Percentiles rank a stretch among this genome's conserved stretches.
Conservation (phyloP, 2,113 vertebrate genomes). For the Catharus fuscescens region DNA sequence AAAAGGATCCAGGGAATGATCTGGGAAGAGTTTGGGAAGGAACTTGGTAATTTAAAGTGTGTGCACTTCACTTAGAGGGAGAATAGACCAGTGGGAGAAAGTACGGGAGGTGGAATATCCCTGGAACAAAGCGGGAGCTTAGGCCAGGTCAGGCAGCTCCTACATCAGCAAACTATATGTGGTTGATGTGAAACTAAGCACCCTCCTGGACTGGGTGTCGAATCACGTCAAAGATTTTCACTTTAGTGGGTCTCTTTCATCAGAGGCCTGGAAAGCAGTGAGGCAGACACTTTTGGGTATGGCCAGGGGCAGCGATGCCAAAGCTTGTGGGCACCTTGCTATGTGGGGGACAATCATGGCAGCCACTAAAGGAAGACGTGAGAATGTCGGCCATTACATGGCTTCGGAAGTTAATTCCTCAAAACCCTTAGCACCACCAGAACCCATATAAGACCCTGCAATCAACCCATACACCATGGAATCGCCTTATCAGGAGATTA, state of each 20-base stretch:
- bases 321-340: too few species aligned
- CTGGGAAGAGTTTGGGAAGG: background rate
- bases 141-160: background rate
- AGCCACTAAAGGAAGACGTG: too few species aligned
- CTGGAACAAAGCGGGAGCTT: background rate
- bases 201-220: background rate
- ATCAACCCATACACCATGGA: background rate
- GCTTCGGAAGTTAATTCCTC: background rate
- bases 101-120: background rate
- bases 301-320: too few species aligned
- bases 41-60: background rate
- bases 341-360: too few species aligned
- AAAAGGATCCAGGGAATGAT: background rate
- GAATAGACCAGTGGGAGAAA: background rate
- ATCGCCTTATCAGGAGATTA: background rate
- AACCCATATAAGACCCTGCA: background rate
- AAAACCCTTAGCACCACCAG: background rate
- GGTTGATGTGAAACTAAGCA: background rate
- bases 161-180: background rate
- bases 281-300: too few species aligned
- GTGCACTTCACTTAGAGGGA: background rate
- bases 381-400: rapidly evolving
- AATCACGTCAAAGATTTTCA: background rate
- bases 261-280: too few species aligned
- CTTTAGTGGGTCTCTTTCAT: too few species aligned